A percentile compares a stretch with the other conserved stretches of the same genome.
These are phyloP conservation scores for Conus betulinus DNA, from an alignment of 1,140 invertebrate species.

Conservation along the genomic window DNA sequence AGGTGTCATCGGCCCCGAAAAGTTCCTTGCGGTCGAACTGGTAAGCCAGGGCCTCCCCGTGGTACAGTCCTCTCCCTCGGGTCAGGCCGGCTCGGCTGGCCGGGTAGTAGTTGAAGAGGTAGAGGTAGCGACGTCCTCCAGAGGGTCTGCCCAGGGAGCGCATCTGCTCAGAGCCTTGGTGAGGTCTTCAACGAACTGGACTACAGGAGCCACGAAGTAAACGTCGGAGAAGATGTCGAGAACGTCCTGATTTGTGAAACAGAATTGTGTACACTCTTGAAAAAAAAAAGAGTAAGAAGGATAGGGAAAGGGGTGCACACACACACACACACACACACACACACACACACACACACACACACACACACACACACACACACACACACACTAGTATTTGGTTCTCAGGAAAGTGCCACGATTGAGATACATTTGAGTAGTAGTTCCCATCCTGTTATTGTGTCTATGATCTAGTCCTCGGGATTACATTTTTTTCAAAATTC, in stretches of 20 bases:
- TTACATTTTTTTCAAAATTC: too few relatives aligned
- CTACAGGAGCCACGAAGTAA: neutral
- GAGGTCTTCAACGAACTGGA: neutral
- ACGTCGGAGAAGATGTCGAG: neutral
- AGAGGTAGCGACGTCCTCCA: neutral
- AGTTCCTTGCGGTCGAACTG: neutral
- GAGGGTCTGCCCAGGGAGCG: neutral
- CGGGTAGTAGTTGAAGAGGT: constrained; percentile 12
- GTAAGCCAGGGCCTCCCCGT: neutral
- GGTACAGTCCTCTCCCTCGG: neutral
- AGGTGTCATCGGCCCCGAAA: neutral
- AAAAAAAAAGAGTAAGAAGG: too few relatives aligned
- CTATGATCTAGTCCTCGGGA: too few relatives aligned
- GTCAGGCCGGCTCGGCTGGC: neutral
- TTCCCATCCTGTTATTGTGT: too few relatives aligned
- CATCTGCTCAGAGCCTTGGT: neutral
- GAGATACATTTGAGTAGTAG: too few relatives aligned
- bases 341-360: too few relatives aligned
- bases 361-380: too few relatives aligned
- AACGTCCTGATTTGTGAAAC: neutral
- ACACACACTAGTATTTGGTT: too few relatives aligned
- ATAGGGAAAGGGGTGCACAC: too few relatives aligned
- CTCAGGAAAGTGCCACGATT: too few relatives aligned
- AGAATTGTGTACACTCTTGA: too few relatives aligned
- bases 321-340: too few relatives aligned